phyloP scores from a whole-genome alignment of 2,888 invertebrate genomes.

The Macrosoma leucophasiata region DNA sequence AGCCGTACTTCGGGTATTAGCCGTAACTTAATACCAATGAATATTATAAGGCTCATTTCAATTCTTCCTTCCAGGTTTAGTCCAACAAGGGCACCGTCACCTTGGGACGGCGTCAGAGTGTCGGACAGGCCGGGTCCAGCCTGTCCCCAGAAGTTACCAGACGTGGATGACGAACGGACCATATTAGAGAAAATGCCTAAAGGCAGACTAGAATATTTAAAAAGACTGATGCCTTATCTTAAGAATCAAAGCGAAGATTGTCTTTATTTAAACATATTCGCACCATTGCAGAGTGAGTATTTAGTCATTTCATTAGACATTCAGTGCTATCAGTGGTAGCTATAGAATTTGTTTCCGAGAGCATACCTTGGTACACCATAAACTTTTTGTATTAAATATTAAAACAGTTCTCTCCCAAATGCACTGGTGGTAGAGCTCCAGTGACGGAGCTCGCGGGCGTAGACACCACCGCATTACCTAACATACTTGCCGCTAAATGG shows the following conservation, averaged over 20 bases:
- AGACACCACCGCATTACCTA: no score
- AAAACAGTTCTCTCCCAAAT: no score
- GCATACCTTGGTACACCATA: no score
- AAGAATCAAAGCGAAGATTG: slow-evolving; percentile 98
- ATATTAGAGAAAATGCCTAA: slow-evolving; percentile 91
- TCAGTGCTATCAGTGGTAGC: no score
- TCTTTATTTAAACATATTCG: slow-evolving; percentile 97
- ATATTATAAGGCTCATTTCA: neutral
- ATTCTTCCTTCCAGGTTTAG: slow-evolving; percentile 84
- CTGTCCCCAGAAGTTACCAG: slow-evolving; percentile 93
- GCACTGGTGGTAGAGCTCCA: no score
- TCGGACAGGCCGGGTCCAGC: slow-evolving; percentile 89
- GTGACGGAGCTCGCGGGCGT: no score
- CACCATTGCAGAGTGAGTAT: slow-evolving; percentile 92
- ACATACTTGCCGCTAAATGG: no score
- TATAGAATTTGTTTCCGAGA: no score
- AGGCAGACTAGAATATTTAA: slow-evolving; percentile 92
- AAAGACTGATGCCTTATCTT: slow-evolving; percentile 91
- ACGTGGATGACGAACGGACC: slow-evolving; percentile 87
- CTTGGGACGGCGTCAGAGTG: slow-evolving; percentile 91
- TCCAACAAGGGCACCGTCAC: slow-evolving; percentile 93
- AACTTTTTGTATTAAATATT: no score
- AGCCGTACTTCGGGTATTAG: no score
- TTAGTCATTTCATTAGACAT: no score
- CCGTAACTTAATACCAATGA: no score